Evolutionary conservation across 2,888 invertebrate species (phyloP).

Genomic region (Pheosia tremula): DNA sequence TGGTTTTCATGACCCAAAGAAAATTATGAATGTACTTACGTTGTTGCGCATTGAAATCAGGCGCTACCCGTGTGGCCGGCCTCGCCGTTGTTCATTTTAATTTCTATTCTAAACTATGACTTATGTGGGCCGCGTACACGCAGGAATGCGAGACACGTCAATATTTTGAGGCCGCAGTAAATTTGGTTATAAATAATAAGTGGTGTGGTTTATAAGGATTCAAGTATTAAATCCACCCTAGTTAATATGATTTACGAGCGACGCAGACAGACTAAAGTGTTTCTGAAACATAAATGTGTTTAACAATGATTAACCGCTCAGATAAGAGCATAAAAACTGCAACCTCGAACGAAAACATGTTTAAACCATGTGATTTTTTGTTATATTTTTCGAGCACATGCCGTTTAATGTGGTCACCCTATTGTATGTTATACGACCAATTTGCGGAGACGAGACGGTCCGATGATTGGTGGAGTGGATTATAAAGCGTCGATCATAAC

Average conservation of each 20-base stretch:
- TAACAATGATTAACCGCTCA: constrained; percentile 56
- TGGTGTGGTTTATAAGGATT: constrained; percentile 25
- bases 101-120: constrained; percentile 50
- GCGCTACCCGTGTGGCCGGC: constrained; percentile 54
- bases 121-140: constrained; percentile 52
- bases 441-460: constrained; percentile 25
- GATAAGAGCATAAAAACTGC: constrained; percentile 54
- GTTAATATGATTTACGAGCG: constrained; percentile 57
- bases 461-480: constrained; percentile 15
- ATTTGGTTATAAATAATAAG: constrained; percentile 32
- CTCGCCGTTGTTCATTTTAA: constrained; percentile 55
- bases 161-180: constrained; percentile 30
- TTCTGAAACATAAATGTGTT: constrained; percentile 56
- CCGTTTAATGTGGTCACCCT: constrained; percentile 30
- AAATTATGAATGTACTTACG: constrained; percentile 75
- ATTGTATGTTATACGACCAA: constrained; percentile 40
- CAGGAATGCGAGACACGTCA: constrained; percentile 47
- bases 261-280: constrained; percentile 39
- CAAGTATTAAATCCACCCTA: constrained; percentile 39
- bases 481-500: constrained; percentile 5
- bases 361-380: constrained; percentile 35
- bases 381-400: constrained; percentile 36
- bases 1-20: constrained; percentile 73
- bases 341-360: constrained; percentile 53
- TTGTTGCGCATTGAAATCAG: constrained; percentile 62